Evolutionary conservation across 2,888 invertebrate genomes (phyloP), one percentile per base, ranked within the genome.

Genomic region (Drosophila yooni): DNA sequence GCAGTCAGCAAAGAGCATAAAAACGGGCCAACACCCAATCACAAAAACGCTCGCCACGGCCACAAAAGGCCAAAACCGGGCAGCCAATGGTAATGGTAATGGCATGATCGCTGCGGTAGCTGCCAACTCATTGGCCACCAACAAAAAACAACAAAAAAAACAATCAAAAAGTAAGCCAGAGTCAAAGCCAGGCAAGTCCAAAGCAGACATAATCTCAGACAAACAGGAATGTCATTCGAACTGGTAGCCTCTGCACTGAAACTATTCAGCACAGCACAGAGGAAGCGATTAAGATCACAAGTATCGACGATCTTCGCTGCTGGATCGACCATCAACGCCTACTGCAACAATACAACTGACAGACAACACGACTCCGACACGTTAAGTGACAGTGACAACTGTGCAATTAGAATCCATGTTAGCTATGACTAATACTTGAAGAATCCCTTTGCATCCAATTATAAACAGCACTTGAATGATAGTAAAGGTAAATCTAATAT

Each of bases 151-250:
- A n/a, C n/a, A 71, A 51, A 18, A 40, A 21, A 34, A 69, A 59
- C 27, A 66, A 10, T 59, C 48, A 64, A 52, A 69, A 59, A 81
- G 76, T 46, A 25, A 83, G 46, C 18, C 64, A 58, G 31, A 62
- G 62, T 48, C 66, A 36, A 10, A 54, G 29, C n/a, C 57, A 58
- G 64, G 61, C 76, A 57, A 51, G 78, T 76, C 78, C 65, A 69
- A 79, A 80, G 84, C 90, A 88, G 83, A 90, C 91, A 89, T 91
- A 91, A 91, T 91, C 91, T 91, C 89, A 88, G 91, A 90, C 91
- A 77, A 73, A 65, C 67, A 70, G 79, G 90, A 91, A 91, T 91
- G 91, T 87, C 84, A 83, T 70, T 76, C 73, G 65, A 69, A 61
- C 74, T 66, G 58, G 48, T 43, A 43, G 40, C 46, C 29, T 13